phyloP scores from a whole-genome alignment of 2,797 vertebrate species.

The Loriculus beryllinus region DNA sequence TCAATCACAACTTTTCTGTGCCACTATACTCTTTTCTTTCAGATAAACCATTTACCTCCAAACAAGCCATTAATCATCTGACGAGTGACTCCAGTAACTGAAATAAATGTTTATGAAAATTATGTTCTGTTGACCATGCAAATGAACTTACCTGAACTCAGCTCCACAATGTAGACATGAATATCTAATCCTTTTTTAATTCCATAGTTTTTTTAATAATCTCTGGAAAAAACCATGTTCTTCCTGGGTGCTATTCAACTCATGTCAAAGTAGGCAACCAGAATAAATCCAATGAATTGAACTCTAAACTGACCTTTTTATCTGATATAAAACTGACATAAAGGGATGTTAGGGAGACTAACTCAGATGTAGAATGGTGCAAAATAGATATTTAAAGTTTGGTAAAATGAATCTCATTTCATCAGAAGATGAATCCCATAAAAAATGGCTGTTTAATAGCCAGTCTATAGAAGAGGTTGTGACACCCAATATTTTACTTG shows the following conservation, averaged over 20 bases:
- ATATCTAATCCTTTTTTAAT: not conserved
- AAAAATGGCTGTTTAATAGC: constrained; percentile 3
- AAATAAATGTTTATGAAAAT: constrained; percentile 29
- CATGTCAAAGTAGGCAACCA: not conserved
- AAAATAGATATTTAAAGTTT: constrained; percentile 8
- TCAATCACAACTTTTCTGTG: not conserved
- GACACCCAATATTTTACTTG: constrained; percentile 27
- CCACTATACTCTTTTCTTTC: not conserved
- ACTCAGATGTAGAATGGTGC: not conserved
- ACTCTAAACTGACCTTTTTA: constrained; percentile 14
- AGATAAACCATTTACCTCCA: not conserved
- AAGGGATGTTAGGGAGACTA: not conserved
- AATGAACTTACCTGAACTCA: not conserved
- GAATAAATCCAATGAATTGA: constrained; percentile 26
- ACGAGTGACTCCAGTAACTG: not conserved
- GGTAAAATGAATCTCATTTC: not conserved
- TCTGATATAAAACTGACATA: not conserved
- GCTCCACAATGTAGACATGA: not conserved
- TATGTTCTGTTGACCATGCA: not conserved
- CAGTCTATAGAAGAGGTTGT: constrained; percentile 16
- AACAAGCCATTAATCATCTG: not conserved
- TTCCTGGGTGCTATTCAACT: not conserved
- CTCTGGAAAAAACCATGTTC: not conserved
- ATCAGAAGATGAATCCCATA: constrained; percentile 8
- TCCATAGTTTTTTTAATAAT: not conserved